Evolutionary conservation across 1,140 invertebrate species (phyloP).

Genomic region (Rhopalosiphum padi): DNA sequence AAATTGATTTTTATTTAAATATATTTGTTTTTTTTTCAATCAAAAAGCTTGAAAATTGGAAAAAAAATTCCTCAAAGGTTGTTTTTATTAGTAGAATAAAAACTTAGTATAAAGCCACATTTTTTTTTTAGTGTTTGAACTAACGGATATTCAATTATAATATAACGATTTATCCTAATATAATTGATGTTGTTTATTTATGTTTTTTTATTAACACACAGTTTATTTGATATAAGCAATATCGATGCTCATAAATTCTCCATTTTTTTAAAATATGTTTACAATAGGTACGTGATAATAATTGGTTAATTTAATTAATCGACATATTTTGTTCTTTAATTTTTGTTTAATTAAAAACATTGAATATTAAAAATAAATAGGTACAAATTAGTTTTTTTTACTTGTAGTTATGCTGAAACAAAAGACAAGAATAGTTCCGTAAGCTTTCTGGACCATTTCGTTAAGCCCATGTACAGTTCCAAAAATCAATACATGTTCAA

Average conservation of each 20-base stretch:
- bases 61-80: too few species aligned
- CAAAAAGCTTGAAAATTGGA: too few species aligned
- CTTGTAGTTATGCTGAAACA: background rate
- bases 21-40: too few species aligned
- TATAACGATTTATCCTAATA: background rate
- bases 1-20: too few species aligned
- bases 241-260: background rate
- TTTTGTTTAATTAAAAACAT: background rate
- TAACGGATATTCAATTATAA: too few species aligned
- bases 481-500: slow-evolving; percentile 58
- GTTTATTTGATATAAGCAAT: background rate
- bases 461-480: slow-evolving; percentile 33
- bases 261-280: background rate
- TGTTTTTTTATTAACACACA: background rate
- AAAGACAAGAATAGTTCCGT: slow-evolving; percentile 16
- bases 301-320: background rate
- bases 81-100: too few species aligned
- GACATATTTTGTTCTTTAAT: background rate
- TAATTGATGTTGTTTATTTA: background rate
- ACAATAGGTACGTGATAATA: background rate
- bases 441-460: slow-evolving; percentile 50
- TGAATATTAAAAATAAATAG: background rate
- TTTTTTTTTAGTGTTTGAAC: too few species aligned
- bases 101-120: too few species aligned
- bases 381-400: background rate